phyloP scores from a whole-genome alignment of 1,140 invertebrate genomes.

The Proales similis region DNA sequence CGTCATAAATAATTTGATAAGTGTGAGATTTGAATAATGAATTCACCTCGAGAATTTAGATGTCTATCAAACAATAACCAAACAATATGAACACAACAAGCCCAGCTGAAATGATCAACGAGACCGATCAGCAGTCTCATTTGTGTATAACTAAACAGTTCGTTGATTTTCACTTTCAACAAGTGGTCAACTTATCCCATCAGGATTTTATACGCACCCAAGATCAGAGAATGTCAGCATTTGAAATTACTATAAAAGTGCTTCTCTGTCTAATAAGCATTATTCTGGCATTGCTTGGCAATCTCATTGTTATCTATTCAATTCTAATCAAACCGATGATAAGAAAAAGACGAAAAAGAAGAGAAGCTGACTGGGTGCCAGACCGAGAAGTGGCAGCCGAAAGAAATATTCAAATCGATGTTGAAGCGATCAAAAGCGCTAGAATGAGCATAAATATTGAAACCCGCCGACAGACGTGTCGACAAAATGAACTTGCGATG shows the following conservation, averaged over 20 bases:
- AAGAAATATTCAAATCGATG: too few relatives aligned
- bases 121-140: too few relatives aligned
- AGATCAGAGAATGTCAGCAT: not conserved
- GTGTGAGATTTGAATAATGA: too few relatives aligned
- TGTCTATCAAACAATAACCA: too few relatives aligned
- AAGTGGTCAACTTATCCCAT: conserved; percentile 8
- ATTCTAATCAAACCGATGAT: not conserved
- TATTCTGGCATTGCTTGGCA: not conserved
- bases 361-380: not conserved
- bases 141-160: conserved; percentile 9
- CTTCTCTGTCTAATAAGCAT: conserved; percentile 8
- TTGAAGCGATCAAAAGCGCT: not conserved
- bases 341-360: not conserved
- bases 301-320: conserved; percentile 12
- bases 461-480: too few relatives aligned
- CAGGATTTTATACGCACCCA: conserved; percentile 12
- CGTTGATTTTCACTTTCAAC: conserved; percentile 19
- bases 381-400: too few relatives aligned
- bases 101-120: too few relatives aligned
- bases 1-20: too few relatives aligned
- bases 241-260: conserved; percentile 10
- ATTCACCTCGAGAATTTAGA: too few relatives aligned
- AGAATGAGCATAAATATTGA: not conserved
- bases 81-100: too few relatives aligned
- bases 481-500: too few relatives aligned